Conservation (phyloP, 2,113 vertebrate genomes). For the Toxostoma redivivum region DNA sequence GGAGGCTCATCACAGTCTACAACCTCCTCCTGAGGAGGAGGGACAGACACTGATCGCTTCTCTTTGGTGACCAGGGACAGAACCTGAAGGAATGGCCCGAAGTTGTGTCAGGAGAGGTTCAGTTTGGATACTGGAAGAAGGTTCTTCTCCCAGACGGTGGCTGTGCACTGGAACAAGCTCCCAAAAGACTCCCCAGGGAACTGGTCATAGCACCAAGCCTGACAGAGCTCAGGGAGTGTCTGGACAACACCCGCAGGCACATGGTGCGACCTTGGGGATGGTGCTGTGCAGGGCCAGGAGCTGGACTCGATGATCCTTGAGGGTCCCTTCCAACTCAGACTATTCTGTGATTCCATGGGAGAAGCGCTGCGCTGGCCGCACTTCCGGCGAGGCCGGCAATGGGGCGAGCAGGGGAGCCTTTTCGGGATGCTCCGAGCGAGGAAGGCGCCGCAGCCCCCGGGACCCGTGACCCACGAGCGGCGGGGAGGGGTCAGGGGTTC, state of each 20-base stretch:
- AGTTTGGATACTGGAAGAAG: too few species aligned
- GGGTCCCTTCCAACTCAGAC: neutral
- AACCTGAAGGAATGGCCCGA: too few species aligned
- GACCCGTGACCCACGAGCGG: too few species aligned
- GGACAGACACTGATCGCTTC: too few species aligned
- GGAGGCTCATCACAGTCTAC: neutral
- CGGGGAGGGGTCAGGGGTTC: too few species aligned
- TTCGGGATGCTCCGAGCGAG: rapidly evolving
- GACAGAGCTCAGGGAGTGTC: neutral
- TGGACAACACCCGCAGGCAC: neutral
- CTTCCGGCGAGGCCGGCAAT: rapidly evolving
- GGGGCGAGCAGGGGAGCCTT: rapidly evolving
- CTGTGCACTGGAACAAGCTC: too few species aligned
- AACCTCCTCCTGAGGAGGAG: neutral
- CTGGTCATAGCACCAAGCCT: neutral
- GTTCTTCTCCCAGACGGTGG: too few species aligned
- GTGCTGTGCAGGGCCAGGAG: neutral
- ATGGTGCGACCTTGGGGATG: neutral
- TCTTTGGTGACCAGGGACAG: too few species aligned
- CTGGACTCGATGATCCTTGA: neutral
- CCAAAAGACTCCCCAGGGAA: neutral
- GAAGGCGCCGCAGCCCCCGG: rapidly evolving
- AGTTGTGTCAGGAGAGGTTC: too few species aligned
- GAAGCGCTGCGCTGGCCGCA: neutral
- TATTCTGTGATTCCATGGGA: neutral